Conservation (phyloP, 2,888 invertebrate genomes). For the Watsonalla cultraria region DNA sequence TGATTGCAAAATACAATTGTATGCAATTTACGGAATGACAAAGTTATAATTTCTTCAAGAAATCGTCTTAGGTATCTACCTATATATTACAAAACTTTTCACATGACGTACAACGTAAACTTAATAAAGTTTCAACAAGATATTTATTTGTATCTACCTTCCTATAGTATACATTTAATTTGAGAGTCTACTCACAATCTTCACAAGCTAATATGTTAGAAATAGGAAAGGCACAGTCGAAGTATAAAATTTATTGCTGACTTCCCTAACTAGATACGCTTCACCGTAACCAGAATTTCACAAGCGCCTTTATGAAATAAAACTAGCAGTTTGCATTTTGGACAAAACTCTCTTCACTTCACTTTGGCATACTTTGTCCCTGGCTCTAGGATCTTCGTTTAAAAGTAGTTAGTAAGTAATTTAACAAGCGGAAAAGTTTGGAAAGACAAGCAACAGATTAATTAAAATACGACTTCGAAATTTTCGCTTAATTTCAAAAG, state of each 20-base stretch:
- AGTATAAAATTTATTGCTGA: slow-evolving; percentile 79
- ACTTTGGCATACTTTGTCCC: slow-evolving; percentile 30
- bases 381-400: slow-evolving; percentile 18
- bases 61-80: slow-evolving; percentile 28
- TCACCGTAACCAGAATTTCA: slow-evolving; percentile 43
- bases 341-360: slow-evolving; percentile 24
- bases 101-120: slow-evolving; percentile 42
- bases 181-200: slow-evolving; percentile 61
- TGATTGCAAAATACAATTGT: slow-evolving; percentile 32
- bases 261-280: slow-evolving; percentile 66
- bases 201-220: slow-evolving; percentile 75
- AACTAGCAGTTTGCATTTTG: slow-evolving; percentile 23
- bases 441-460: slow-evolving; percentile 25
- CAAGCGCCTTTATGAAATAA: slow-evolving; percentile 32
- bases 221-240: slow-evolving; percentile 79
- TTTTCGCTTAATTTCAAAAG: slow-evolving; percentile 23
- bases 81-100: slow-evolving; percentile 31
- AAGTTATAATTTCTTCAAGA: slow-evolving; percentile 36
- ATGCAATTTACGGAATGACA: slow-evolving; percentile 45
- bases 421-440: slow-evolving; percentile 28
- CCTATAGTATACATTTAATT: slow-evolving; percentile 65
- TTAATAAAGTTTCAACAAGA: slow-evolving; percentile 53
- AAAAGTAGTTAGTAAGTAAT: slow-evolving; percentile 22
- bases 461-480: slow-evolving; percentile 28
- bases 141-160: slow-evolving; percentile 44